Evolutionary conservation across 2,888 invertebrate genomes (phyloP).

Genomic region (Drosophila quinaria): DNA sequence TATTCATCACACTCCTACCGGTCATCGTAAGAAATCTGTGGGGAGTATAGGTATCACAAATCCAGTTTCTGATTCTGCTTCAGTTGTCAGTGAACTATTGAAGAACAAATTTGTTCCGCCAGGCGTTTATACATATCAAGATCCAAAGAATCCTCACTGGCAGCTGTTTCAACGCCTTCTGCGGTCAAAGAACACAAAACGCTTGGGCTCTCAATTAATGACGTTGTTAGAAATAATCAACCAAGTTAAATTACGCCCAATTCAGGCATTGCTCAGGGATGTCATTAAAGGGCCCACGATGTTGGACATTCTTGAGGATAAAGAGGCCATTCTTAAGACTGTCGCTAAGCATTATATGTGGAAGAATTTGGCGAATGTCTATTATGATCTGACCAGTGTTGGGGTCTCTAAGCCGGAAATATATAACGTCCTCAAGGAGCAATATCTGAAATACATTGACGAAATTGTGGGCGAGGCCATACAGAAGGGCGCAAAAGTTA

Average conservation of each 20-base stretch:
- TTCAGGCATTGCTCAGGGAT: slow-evolving; percentile 3
- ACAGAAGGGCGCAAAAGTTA: slow-evolving; percentile 9
- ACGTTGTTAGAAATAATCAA: not conserved
- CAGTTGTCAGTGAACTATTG: not conserved
- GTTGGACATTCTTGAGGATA: slow-evolving; percentile 22
- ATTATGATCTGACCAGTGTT: slow-evolving; percentile 26
- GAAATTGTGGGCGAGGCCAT: slow-evolving; percentile 12
- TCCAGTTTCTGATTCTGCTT: not conserved
- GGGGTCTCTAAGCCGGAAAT: not conserved
- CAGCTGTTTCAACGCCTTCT: not conserved
- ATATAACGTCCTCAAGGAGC: slow-evolving; percentile 16
- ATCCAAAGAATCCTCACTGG: not conserved
- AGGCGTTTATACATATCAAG: not conserved
- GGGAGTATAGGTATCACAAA: not conserved
- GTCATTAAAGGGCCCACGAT: slow-evolving; percentile 29
- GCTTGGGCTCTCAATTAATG: slow-evolving; percentile 10
- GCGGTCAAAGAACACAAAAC: not conserved
- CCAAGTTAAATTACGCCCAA: not conserved
- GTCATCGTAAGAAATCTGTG: too few species aligned
- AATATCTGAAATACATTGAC: slow-evolving; percentile 38
- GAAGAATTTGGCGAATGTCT: slow-evolving; percentile 25
- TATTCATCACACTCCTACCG: too few species aligned
- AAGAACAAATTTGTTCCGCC: not conserved
- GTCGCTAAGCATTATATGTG: slow-evolving; percentile 57
- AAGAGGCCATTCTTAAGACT: not conserved